phyloP scores from a whole-genome alignment of 2,113 vertebrate species.

The Ondatra zibethicus region DNA sequence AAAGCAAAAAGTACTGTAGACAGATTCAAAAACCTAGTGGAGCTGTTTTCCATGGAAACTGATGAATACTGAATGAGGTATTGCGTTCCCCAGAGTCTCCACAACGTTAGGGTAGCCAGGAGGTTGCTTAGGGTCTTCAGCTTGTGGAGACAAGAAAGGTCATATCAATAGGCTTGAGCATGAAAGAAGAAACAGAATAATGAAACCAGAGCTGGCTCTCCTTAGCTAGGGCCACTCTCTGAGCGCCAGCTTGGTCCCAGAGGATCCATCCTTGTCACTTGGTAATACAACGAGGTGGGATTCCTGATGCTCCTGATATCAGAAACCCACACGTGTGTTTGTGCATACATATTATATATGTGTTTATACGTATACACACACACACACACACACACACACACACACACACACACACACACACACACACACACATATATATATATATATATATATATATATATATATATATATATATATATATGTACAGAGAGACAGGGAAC shows the following conservation, averaged over 20 bases:
- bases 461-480: neutral
- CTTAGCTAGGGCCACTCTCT: neutral
- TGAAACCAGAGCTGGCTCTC: neutral
- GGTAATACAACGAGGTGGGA: neutral
- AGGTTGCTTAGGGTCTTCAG: neutral
- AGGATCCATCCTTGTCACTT: neutral
- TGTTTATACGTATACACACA: neutral
- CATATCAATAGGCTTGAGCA: neutral
- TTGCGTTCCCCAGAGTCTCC: neutral
- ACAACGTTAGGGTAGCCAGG: neutral
- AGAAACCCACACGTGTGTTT: neutral
- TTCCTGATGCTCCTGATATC: neutral
- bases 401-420: neutral
- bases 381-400: neutral
- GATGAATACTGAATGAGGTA: accelerated
- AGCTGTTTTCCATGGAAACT: neutral
- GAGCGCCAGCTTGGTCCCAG: neutral
- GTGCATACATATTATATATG: too few relatives aligned
- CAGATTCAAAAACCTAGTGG: neutral
- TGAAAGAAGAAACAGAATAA: neutral
- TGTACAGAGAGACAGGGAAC: neutral
- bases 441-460: too few relatives aligned
- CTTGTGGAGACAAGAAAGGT: neutral
- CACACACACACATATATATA: neutral
- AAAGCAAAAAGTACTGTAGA: neutral